Evolutionary conservation across 2,797 vertebrate genomes (phyloP).

Genomic region (Sebastes oblongus): DNA sequence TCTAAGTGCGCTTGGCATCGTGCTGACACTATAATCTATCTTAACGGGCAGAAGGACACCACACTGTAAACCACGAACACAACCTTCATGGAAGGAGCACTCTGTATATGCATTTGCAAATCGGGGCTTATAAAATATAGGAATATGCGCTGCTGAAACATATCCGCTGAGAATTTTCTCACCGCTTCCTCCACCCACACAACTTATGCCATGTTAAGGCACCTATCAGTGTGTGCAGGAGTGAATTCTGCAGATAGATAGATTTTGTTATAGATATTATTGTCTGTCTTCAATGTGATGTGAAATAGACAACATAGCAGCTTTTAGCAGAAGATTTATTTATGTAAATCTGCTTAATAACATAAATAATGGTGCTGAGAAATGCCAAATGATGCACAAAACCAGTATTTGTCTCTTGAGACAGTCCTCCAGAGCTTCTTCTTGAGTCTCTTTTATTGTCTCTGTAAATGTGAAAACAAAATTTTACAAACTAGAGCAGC

Average conservation of each 20-base stretch:
- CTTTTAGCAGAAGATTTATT: slow-evolving; percentile 85
- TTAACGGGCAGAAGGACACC: slow-evolving; percentile 5
- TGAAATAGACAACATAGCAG: neutral
- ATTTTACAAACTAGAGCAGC: neutral
- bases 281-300: neutral
- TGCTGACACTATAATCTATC: slow-evolving; percentile 48
- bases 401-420: neutral
- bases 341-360: slow-evolving; percentile 85
- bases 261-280: neutral
- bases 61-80: slow-evolving; percentile 7
- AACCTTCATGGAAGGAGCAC: neutral
- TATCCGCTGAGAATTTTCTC: slow-evolving; percentile 8
- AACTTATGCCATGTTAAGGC: slow-evolving; percentile 17
- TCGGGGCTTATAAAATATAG: neutral
- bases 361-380: slow-evolving; percentile 82
- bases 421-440: neutral
- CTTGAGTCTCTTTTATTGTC: neutral
- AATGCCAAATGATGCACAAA: slow-evolving; percentile 23
- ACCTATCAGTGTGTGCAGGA: slow-evolving; percentile 4
- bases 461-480: slow-evolving; percentile 2
- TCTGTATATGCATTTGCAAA: neutral
- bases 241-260: neutral
- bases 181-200: slow-evolving; percentile 29
- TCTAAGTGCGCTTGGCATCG: slow-evolving; percentile 41
- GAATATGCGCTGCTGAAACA: neutral